phyloP scores from a whole-genome alignment of 1,140 invertebrate species.

The Heliconius melpomene region DNA sequence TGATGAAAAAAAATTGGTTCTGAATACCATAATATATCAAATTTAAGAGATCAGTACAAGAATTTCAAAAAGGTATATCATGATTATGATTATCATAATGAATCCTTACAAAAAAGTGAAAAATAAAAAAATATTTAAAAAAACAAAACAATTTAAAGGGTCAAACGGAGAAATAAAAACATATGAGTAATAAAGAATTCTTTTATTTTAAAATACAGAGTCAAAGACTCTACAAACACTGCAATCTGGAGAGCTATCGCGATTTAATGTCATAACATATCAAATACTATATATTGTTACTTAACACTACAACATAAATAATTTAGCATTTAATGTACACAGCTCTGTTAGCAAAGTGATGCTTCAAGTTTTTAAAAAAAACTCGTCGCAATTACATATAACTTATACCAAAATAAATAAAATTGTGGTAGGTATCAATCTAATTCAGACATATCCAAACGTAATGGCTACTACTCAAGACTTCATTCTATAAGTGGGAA shows the following conservation, averaged over 20 bases:
- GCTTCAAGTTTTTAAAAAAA: background rate
- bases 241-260: slow-evolving; percentile 54
- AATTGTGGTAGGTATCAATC: slow-evolving; percentile 32
- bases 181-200: slow-evolving; percentile 56
- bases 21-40: no score
- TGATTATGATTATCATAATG: no score
- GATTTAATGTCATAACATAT: slow-evolving; percentile 55
- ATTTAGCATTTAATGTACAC: slow-evolving; percentile 72
- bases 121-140: no score
- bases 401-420: slow-evolving; percentile 40
- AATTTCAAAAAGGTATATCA: no score
- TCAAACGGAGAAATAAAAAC: slow-evolving; percentile 27
- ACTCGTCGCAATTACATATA: slow-evolving; percentile 11
- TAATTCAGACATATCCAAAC: slow-evolving; percentile 32
- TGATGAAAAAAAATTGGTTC: no score
- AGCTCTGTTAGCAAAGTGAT: slow-evolving; percentile 46
- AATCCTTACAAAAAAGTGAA: no score
- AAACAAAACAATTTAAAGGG: background rate
- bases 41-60: no score
- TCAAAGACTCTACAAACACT: slow-evolving; percentile 56
- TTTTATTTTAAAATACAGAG: slow-evolving; percentile 70
- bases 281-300: slow-evolving; percentile 57
- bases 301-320: slow-evolving; percentile 71
- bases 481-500: slow-evolving; percentile 20
- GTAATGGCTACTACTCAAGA: slow-evolving; percentile 30